These are phyloP conservation scores for Pipistrellus pygmaeus DNA, from an alignment of 2,797 vertebrate genomes.

Conservation along the genomic window DNA sequence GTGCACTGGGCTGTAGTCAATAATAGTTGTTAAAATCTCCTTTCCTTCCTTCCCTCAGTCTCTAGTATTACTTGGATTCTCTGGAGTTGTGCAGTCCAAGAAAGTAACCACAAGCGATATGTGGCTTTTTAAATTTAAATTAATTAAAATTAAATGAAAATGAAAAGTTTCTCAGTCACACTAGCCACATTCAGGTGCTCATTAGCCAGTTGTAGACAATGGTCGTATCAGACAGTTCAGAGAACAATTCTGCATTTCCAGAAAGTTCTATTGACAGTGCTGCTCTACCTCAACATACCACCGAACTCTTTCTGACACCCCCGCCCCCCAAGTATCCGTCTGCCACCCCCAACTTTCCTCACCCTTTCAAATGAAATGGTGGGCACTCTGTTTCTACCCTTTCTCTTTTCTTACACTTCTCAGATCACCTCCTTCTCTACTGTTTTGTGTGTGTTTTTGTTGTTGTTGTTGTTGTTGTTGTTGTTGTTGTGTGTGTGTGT, in stretches of 20 bases:
- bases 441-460: neutral
- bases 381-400: neutral
- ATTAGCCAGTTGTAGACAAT: neutral
- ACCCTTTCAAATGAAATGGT: neutral
- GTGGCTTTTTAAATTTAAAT: constrained; percentile 8
- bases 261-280: fast-evolving
- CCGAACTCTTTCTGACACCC: neutral
- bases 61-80: neutral
- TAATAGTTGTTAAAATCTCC: neutral
- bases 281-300: too few species aligned
- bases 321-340: fast-evolving
- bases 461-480: neutral
- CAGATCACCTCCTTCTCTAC: neutral
- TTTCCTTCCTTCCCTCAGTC: neutral
- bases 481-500: neutral
- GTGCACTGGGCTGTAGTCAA: too few species aligned
- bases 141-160: constrained; percentile 19
- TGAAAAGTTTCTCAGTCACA: neutral
- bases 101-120: neutral
- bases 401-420: neutral
- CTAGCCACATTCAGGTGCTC: neutral
- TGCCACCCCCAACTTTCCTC: neutral
- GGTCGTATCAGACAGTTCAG: neutral
- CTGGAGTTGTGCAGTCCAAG: neutral
- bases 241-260: neutral